Evolutionary conservation across 2,888 invertebrate species (phyloP), one percentile per base, ranked within the genome.

Genomic region (Arctia plantaginis): DNA sequence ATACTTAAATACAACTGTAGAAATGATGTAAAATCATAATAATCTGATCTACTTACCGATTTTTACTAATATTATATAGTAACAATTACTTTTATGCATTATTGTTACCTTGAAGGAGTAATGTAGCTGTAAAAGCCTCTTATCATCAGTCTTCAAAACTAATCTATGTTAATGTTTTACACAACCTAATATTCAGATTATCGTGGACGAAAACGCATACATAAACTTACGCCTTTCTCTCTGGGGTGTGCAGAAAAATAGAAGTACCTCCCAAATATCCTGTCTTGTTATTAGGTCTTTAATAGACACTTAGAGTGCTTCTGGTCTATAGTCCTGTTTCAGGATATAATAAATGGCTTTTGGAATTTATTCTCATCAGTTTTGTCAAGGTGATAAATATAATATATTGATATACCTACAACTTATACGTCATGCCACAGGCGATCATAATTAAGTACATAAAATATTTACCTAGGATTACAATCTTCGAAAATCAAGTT

Each of bases 401-500:
- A 23, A 51, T n/a, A n/a, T 23, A n/a, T 55, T 55, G n/a, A 55
- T n/a, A n/a, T 55, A 51, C 8, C 10, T 55, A 23, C 23, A 0
- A 55, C n/a, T 12, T n/a, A 27, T 27, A 27, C 59, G 13, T 59
- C 59, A 27, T 27, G 0, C 59, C 59, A 59, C 27, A 59, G n/a
- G 15, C 27, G 59, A 59, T 59, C 13, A 59, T 7, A 47, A 20
- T 47, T 59, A n/a, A 51, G 20, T 51, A 33, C 1, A 27, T 41
- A 62, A 41, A 62, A 13, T 41, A 69, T 41, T 3, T 44, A 30
- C 18, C 13, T 80, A 72, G 71, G 76, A 81, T 87, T 89, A 86
- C 82, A 86, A 82, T 78, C 13, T 33, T 64, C n/a, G 84, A 89
- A 87, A 80, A 80, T 80, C 86, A 82, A 89, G 85, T 86, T 89